Percentiles rank a stretch among this genome's conserved stretches.
phyloP scores from a whole-genome alignment of 2,113 vertebrate genomes.

The Tursiops truncatus region DNA sequence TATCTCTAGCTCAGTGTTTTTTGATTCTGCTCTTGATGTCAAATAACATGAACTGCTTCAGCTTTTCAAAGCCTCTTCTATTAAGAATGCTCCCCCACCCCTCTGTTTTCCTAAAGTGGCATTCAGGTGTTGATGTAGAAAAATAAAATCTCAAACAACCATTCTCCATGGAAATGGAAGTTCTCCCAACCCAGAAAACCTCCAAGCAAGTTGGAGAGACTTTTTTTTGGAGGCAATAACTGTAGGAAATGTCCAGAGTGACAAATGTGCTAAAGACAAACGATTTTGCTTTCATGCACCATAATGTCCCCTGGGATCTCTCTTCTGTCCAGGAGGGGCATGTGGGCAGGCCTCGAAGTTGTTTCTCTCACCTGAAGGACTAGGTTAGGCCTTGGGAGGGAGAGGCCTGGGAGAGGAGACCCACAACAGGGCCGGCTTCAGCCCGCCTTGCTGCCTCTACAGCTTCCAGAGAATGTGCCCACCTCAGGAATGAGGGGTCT shows the following conservation, averaged over 20 bases:
- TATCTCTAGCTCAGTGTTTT: not conserved
- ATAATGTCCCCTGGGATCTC: not conserved
- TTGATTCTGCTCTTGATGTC: not conserved
- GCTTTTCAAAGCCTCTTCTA: not conserved
- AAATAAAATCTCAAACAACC: not conserved
- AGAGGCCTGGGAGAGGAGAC: not conserved
- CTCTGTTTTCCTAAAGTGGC: not conserved
- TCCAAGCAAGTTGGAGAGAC: not conserved
- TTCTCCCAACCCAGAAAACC: not conserved
- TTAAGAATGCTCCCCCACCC: not conserved
- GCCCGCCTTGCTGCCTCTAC: not conserved
- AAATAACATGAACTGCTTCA: not conserved
- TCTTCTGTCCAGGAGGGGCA: not conserved
- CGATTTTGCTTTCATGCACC: not conserved
- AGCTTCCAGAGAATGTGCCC: not conserved
- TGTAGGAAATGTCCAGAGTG: not conserved
- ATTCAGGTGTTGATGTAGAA: not conserved
- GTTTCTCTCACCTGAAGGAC: conserved; percentile 34
- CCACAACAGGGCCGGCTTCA: conserved; percentile 51
- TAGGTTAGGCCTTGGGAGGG: not conserved
- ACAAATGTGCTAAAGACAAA: not conserved
- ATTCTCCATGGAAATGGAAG: not conserved
- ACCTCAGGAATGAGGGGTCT: not conserved
- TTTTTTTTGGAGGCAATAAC: not conserved
- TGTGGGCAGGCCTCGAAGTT: conserved; percentile 49